Conservation (phyloP, 2,888 invertebrate species). For the Chesias legatella region DNA sequence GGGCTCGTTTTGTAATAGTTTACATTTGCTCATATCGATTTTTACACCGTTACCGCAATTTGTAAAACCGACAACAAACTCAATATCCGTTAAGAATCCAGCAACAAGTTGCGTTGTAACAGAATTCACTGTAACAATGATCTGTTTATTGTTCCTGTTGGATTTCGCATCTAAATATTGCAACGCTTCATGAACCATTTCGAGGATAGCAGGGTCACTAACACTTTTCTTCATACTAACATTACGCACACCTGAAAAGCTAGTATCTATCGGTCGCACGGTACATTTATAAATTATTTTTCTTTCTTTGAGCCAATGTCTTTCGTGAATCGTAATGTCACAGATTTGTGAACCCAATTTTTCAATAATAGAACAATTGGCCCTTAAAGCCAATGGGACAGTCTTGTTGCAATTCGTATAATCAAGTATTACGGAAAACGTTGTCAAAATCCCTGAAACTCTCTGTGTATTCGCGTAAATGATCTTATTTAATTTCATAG, state of each 20-base stretch:
- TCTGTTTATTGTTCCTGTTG: constrained; percentile 50
- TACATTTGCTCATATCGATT: constrained; percentile 40
- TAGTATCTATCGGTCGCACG: constrained; percentile 44
- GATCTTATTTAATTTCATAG: constrained; percentile 48
- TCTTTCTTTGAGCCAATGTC: constrained; percentile 46
- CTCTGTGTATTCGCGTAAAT: constrained; percentile 47
- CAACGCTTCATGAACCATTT: constrained; percentile 58
- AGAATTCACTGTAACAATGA: constrained; percentile 59
- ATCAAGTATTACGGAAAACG: constrained; percentile 45
- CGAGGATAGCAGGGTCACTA: constrained; percentile 43
- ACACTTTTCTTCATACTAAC: constrained; percentile 26
- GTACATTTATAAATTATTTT: constrained; percentile 51
- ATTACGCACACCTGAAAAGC: constrained; percentile 36
- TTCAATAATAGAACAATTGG: constrained; percentile 46
- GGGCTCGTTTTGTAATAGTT: constrained; percentile 45
- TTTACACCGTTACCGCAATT: constrained; percentile 64
- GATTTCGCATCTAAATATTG: constrained; percentile 59
- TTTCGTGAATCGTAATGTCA: constrained; percentile 50
- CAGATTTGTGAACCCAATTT: constrained; percentile 51
- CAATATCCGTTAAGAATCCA: constrained; percentile 79
- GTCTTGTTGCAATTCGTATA: constrained; percentile 54
- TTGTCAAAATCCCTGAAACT: constrained; percentile 51
- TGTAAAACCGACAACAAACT: constrained; percentile 79
- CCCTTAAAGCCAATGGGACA: constrained; percentile 34
- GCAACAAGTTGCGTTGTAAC: constrained; percentile 75